Conservation (phyloP, 1,140 invertebrate species). For the Amyelois transitella region DNA sequence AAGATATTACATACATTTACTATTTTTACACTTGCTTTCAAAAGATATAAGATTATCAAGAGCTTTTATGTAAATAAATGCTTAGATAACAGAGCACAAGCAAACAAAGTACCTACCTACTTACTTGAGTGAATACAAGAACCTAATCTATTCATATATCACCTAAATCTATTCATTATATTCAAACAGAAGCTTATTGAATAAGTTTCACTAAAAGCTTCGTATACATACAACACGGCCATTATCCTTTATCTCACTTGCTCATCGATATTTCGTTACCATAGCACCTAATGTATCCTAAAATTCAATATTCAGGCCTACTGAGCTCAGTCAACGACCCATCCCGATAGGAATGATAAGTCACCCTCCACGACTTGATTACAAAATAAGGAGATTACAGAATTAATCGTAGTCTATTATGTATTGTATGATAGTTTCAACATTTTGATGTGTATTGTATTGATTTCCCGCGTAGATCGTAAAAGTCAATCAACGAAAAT, state of each 20-base stretch:
- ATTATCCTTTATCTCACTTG: background rate
- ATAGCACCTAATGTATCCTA: background rate
- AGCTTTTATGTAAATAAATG: no score
- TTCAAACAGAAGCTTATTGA: background rate
- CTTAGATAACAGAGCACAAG: no score
- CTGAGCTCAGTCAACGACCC: constrained; percentile 23
- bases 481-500: no score
- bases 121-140: no score
- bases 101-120: no score
- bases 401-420: no score
- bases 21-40: no score
- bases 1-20: no score
- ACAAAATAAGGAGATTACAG: background rate
- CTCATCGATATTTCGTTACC: background rate
- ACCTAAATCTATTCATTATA: background rate
- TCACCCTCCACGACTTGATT: constrained; percentile 7
- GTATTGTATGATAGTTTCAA: background rate
- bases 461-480: no score
- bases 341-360: constrained; percentile 19
- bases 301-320: constrained; percentile 18
- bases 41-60: no score
- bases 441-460: no score
- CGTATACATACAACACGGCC: background rate
- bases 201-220: background rate
- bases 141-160: background rate